A percentile compares a stretch with the other conserved stretches of the same genome.
phyloP scores from a whole-genome alignment of 1,140 invertebrate genomes.

The Drosophila quadrilineata region DNA sequence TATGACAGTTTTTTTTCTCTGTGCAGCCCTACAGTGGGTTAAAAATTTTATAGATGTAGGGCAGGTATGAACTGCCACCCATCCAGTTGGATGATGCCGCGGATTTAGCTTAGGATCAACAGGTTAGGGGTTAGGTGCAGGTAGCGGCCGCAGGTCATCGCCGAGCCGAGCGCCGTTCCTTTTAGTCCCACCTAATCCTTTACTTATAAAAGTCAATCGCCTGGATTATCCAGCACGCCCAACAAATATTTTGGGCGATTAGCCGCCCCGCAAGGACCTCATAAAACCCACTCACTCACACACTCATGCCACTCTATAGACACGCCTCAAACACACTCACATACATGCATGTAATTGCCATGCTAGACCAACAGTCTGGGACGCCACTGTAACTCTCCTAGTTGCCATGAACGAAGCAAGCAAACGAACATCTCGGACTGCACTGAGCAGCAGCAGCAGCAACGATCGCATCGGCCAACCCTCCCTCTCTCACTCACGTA shows the following conservation, averaged over 20 bases:
- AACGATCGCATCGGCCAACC: no score
- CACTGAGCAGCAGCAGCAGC: no score
- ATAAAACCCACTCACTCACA: constrained; percentile 24
- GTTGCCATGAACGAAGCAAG: no score
- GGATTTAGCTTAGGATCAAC: no score
- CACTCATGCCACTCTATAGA: no score
- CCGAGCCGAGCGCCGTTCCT: constrained; percentile 7
- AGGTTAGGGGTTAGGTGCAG: no score
- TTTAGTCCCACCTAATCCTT: constrained; percentile 54
- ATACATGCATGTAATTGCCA: not conserved
- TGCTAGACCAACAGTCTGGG: not conserved
- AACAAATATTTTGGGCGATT: constrained; percentile 77
- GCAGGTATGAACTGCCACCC: constrained; percentile 10
- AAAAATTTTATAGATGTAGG: constrained; percentile 26
- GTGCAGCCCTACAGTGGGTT: not conserved
- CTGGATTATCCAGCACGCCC: constrained; percentile 71
- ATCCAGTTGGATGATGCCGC: not conserved
- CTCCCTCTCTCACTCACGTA: not conserved
- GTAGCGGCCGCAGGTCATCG: constrained; percentile 35
- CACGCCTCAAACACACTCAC: not conserved
- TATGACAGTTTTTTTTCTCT: constrained; percentile 35
- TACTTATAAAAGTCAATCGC: constrained; percentile 76
- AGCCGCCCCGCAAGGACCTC: constrained; percentile 56
- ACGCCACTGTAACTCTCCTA: no score
- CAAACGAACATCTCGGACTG: no score